These are phyloP conservation scores for Drosophila prolongata DNA, from an alignment of 2,888 invertebrate genomes.

Conservation along the genomic window DNA sequence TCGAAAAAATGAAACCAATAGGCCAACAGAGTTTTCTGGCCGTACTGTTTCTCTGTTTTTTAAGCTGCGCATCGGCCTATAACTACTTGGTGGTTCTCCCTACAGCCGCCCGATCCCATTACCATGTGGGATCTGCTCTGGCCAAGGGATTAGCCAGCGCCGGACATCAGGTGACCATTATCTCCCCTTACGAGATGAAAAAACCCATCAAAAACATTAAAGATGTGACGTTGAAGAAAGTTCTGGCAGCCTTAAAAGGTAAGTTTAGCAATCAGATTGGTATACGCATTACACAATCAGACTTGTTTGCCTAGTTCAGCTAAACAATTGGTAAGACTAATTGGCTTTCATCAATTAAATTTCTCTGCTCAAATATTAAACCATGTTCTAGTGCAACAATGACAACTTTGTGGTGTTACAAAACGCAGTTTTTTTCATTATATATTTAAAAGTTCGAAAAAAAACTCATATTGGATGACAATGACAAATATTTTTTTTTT, in stretches of 20 bases:
- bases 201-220: conserved; percentile 75
- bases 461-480: no score
- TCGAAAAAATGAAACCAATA: conserved; percentile 36
- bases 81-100: conserved; percentile 71
- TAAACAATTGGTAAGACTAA: no score
- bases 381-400: not conserved
- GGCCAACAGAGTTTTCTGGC: conserved; percentile 49
- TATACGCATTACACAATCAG: not conserved
- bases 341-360: not conserved
- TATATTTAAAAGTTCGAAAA: no score
- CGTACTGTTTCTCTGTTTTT: conserved; percentile 47
- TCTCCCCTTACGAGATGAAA: conserved; percentile 78
- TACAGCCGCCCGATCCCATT: conserved; percentile 73
- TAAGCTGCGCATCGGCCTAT: conserved; percentile 61
- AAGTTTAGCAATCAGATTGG: not conserved
- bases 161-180: conserved; percentile 84
- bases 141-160: conserved; percentile 81
- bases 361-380: not conserved
- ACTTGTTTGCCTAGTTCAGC: no score
- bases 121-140: conserved; percentile 81
- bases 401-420: not conserved
- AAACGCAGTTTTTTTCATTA: no score
- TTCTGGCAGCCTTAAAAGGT: conserved; percentile 54
- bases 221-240: conserved; percentile 53
- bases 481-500: no score